Base-by-base conservation (phyloP, 2,888 invertebrate species). In the Amphipyra berbera region DNA sequence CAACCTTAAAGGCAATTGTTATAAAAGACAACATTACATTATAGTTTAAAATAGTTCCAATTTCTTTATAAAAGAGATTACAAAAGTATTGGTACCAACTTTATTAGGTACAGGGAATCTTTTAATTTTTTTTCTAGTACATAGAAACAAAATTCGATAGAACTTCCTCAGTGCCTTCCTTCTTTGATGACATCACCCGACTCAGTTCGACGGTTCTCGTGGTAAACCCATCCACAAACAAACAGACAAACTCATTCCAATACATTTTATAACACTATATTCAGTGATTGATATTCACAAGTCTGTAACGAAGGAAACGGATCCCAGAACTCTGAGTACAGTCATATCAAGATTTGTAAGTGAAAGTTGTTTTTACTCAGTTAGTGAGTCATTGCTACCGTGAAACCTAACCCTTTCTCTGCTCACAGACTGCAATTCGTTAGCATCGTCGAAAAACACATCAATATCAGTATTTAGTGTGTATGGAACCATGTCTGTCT, bases 321-420 rank as follows among this genome's bases (percentile, higher is more conserved):
- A 58, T 66, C 58, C 57, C 40, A 56, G 47, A 49, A 65, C 38
- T 42, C 72, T 67, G 57, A 14, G 45, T 67, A 53, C 66, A 45
- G 14, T 42, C 52, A 62, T 68, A 67, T 41, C 54, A 45, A 53
- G 44, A 38, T 42, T 35, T 46, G 42, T 58, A 27, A 21, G 59
- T 53, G 55, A 66, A 65, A 66, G 68, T 58, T 33, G 27, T 75
- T 70, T 69, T 77, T 77, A 83, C 46, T 79, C 77, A 54, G 68
- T 68, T 56, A 52, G 60, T 65, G 73, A 66, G 57, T 76, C 78
- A 58, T 61, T 73, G 57, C 60, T 56, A 57, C 66, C 71, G 33
- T 68, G 55, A 70, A 63, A 74, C 37, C 63, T 52, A 53, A 73
- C 61, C 27, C 65, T 72, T 45, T 68, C 73, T 57, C 61, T 63